Base-by-base conservation (phyloP, 2,888 invertebrate genomes). In the Macropis europaea region DNA sequence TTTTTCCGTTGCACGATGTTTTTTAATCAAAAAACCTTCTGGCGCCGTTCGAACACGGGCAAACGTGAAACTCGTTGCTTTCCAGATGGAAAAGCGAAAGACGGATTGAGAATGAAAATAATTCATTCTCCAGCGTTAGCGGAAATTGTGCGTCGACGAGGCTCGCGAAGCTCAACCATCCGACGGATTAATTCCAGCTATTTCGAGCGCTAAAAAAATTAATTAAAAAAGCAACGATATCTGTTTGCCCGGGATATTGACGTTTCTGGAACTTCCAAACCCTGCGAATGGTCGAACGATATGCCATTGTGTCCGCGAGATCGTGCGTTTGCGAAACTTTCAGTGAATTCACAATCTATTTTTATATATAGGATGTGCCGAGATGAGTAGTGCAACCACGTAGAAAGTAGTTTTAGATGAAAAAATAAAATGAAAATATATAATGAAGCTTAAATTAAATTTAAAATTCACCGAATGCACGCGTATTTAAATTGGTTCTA, bases 111-210 rank as follows among this genome's bases (percentile, higher is more conserved):
- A 54, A 32, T 3, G 34, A 54, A 66, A 73, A 56, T 76, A 69
- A 76, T 77, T 77, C 38, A 62, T 73, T 59, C n/a, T 36, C 50
- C 22, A 42, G 34, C 47, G 53, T 64, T 57, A 54, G 6, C 45
- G 42, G 54, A 52, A 66, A 62, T 61, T 52, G 52, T 47, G 61
- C 63, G 57, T 50, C 50, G 43, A 22, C 43, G 32, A 26, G 36
- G 47, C 68, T 43, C 38, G n/a, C 53, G 34, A 30, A 24, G n/a
- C 45, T 48, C 53, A 36, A 57, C 36, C 70, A 59, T 22, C 50
- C 30, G 54, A 36, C 53, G 34, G 61, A 73, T 76, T 76, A 77
- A 73, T 36, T 69, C 61, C 64, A 57, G 47, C 48, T 40, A 54
- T 54, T 53, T 48, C 48, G 52, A 52, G 6, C 47, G 59, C 2